Base-by-base conservation (phyloP, 2,888 invertebrate genomes). In the Macropis europaea region DNA sequence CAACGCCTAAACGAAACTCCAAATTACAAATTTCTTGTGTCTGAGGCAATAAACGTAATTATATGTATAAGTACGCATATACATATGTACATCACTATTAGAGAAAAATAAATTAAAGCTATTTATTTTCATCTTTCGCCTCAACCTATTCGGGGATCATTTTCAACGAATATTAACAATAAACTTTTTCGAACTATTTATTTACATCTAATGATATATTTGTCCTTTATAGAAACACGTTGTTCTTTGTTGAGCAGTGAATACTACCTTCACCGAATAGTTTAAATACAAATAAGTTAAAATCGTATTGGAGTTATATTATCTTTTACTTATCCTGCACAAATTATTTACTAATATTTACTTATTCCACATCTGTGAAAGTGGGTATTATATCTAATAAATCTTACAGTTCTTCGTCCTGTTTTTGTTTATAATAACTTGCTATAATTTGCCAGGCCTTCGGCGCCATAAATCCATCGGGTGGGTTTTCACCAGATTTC, bases 401-500 rank as follows among this genome's bases (percentile, higher is more conserved):
- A 24, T 11, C 19, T 50, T 28, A 28, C 9, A 61, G 2, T 38
- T 24, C 9, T 5, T 7, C 42, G 13, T 17, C 26, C 11, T 19
- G n/a, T 13, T 68, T 86, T 94, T 94, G 89, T n/a, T 57, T 26
- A 11, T 97, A 97, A 89, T 97, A 97, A 60, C 94, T 93, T 0
- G 95, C 92, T 28, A 98, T 92, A 40, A 98, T 94, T 82, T 94
- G 93, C 99, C 99, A 99, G 0, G 99, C 99, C 66, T 94, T 93
- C 0, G 96, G 95, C 11, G 96, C 96, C 99, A 99, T 99, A 90
- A 99, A 99, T 1, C 99, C 99, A 82, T 96, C 94, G 0, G 99
- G 99, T 0, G 99, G 99, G 80, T 93, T 92, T 82, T 95, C 93
- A 0, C 97, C 98, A n/a, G 94, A 91, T 86, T 95, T 93, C 0